Conservation (phyloP, 1,140 invertebrate species). For the Ericerus pela region DNA sequence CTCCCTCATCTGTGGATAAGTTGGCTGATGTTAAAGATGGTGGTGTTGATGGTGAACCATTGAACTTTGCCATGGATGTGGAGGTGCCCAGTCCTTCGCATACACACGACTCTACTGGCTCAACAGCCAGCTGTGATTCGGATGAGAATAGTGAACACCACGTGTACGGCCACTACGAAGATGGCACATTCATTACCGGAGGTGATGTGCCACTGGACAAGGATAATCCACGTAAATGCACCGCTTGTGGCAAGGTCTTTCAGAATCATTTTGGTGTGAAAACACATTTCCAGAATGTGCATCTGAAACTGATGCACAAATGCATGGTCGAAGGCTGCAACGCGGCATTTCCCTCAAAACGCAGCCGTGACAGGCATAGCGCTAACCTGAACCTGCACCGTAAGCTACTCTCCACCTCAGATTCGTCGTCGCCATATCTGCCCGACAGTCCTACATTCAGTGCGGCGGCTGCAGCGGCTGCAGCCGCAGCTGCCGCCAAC, state of each 20-base stretch:
- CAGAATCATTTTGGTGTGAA: constrained; percentile 91
- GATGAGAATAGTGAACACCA: constrained; percentile 32
- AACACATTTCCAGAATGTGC: constrained; percentile 89
- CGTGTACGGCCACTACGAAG: constrained; percentile 52
- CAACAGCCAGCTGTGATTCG: constrained; percentile 17
- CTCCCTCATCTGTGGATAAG: constrained; percentile 10
- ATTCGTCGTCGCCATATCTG: constrained; percentile 23
- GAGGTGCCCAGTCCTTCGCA: background rate
- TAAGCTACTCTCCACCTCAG: constrained; percentile 63
- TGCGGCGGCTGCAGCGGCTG: constrained; percentile 45
- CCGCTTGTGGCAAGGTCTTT: constrained; percentile 83
- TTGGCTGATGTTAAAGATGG: background rate
- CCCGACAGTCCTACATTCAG: constrained; percentile 33
- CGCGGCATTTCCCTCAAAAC: constrained; percentile 86
- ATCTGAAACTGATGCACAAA: constrained; percentile 89
- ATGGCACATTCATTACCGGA: constrained; percentile 52
- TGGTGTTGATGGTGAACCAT: background rate
- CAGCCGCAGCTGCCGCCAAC: constrained; percentile 34
- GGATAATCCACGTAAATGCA: constrained; percentile 68
- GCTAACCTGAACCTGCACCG: constrained; percentile 82
- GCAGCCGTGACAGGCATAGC: constrained; percentile 82
- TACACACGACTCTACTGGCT: constrained; percentile 16
- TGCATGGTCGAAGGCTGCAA: constrained; percentile 93
- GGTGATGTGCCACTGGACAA: constrained; percentile 71
- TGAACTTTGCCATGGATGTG: background rate